A percentile compares a stretch with the other conserved stretches of the same genome.
Conservation (phyloP, 2,888 invertebrate species). For the Linnaemya vulpina region DNA sequence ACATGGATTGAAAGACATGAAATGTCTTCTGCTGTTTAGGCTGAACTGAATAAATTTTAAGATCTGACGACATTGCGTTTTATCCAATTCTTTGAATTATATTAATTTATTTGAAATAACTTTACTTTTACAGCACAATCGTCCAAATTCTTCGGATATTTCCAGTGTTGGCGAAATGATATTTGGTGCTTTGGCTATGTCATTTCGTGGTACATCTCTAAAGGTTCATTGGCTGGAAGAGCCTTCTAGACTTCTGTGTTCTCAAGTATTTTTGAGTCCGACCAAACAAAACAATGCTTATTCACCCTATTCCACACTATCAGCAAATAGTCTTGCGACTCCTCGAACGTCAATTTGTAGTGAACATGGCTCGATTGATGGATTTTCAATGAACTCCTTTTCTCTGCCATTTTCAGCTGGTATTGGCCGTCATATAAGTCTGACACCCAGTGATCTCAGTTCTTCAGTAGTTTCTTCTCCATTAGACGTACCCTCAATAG, state of each 20-base stretch:
- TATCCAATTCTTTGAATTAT: not conserved
- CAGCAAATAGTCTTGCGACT: constrained; percentile 76
- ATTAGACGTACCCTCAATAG: constrained; percentile 79
- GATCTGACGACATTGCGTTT: no score
- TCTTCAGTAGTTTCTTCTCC: constrained; percentile 77
- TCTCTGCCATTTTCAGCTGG: constrained; percentile 80
- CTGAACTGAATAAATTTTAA: no score
- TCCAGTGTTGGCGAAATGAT: constrained; percentile 94
- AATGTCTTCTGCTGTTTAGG: no score
- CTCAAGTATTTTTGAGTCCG: constrained; percentile 86
- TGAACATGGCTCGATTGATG: constrained; percentile 81
- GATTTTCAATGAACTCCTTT: constrained; percentile 82
- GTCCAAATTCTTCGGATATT: constrained; percentile 87
- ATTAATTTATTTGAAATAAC: not conserved
- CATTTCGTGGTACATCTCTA: constrained; percentile 92
- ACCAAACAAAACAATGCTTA: constrained; percentile 74
- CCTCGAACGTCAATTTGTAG: constrained; percentile 81
- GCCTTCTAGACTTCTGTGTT: constrained; percentile 84
- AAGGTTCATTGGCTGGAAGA: constrained; percentile 86
- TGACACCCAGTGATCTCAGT: constrained; percentile 75
- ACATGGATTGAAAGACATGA: no score
- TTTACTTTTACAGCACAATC: constrained; percentile 84
- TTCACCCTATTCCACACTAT: constrained; percentile 79
- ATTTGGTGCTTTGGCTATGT: constrained; percentile 95
- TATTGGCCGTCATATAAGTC: constrained; percentile 78